Conservation (phyloP, 2,797 vertebrate genomes). For the Delichon dasypus region DNA sequence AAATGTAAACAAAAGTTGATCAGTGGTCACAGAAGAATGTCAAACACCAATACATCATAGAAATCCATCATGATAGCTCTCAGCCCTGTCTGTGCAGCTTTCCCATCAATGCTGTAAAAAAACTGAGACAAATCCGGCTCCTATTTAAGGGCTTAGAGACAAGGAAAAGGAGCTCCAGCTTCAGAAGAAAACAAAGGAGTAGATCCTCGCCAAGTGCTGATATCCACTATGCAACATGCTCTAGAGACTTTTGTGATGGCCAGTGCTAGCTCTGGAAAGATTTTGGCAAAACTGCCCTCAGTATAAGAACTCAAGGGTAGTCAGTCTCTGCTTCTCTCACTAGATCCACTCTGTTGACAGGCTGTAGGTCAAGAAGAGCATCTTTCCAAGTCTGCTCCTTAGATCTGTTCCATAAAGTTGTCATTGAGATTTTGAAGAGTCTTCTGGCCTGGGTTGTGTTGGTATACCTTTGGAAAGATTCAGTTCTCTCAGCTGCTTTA, state of each 20-base stretch:
- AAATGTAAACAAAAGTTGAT: conserved; percentile 18
- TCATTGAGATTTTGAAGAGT: background rate
- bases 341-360: background rate
- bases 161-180: background rate
- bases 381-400: fast-evolving
- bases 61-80: background rate
- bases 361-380: background rate
- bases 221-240: background rate
- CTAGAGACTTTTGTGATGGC: background rate
- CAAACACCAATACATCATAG: background rate
- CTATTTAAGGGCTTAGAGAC: background rate
- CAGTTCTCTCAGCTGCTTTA: background rate
- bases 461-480: background rate
- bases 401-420: background rate
- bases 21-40: background rate
- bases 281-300: background rate
- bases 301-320: background rate
- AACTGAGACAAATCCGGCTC: background rate
- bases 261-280: background rate
- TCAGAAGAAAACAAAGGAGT: background rate
- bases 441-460: background rate
- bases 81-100: background rate
- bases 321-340: background rate
- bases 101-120: background rate
- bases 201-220: background rate